Evolutionary conservation across 2,888 invertebrate species (phyloP), one percentile per base, ranked within the genome.

Genomic region (Harpagoxenus sublaevis): DNA sequence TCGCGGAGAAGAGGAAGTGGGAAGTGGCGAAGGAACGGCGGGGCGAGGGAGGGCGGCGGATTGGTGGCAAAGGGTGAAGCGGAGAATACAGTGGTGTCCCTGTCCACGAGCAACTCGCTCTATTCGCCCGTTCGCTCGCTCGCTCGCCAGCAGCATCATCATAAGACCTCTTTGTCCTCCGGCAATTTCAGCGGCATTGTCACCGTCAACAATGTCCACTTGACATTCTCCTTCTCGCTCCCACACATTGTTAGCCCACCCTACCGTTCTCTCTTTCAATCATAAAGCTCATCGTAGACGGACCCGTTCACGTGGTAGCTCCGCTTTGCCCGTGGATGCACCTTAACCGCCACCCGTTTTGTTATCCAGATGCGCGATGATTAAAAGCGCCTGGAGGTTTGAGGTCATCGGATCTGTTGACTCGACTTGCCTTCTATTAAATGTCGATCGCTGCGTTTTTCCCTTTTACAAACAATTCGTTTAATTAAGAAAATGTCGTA

Each of bases 141-240:
- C 92, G 90, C 91, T 92, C 91, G 92, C 93, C 93, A 94, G 93
- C 94, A 94, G 92, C 94, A 94, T 94, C 94, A 94, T 94, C 94
- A 94, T 94, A 94, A 94, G 94, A 94, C 94, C 94, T 94, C 95
- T 95, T 95, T 95, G 95, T 95, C 94, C 94, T 94, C 94, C 93
- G 93, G 94, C 94, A 95, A 95, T 95, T 95, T 94, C 94, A 94
- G 94, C 94, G 94, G 94, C 94, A 95, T 95, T 95, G 95, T 94
- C 94, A 94, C 94, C 94, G 94, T 95, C 95, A 94, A 95, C 94
- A 94, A 95, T 95, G 94, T 94, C 94, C 94, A 95, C 94, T 95
- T 94, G 94, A 95, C 94, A 94, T 94, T 93, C 93, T 92, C 94
- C 92, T 90, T 94, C 94, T 94, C 92, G 88, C 93, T 94, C 92